Evolutionary conservation across 2,888 invertebrate genomes (phyloP), one percentile per base, ranked within the genome.

Genomic region (Drosophila histrio): DNA sequence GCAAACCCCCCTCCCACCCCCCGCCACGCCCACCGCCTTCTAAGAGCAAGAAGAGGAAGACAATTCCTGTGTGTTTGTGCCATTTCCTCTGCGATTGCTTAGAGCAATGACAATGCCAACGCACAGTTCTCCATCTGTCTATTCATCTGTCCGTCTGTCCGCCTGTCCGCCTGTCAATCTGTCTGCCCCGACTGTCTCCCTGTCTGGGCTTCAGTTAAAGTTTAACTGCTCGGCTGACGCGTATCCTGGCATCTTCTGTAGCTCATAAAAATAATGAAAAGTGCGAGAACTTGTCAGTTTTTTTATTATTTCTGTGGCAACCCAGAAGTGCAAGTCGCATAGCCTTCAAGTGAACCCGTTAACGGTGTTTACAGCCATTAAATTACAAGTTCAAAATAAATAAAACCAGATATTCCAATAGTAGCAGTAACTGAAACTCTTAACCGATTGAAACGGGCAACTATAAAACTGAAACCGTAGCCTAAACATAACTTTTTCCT

Each of bases 261-360:
- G 68, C 56, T 75, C 76, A 57, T 75, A 74, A 73, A 78, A 41
- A 30, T 41, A 53, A 53, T 53, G 39, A 60, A 47, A 67, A 73
- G 73, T 76, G 65, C 61, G 53, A 68, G 54, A 58, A 49, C 61
- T 65, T 69, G 64, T 60, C 65, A 74, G 58, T 36, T 38, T 26
- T 17, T 26, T 50, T 69, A 61, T 54, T 52, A 65, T 65, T 49
- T 24, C n/a, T 38, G 19, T 47, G 30, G n/a, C 9, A 34, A 47
- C 30, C 32, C 26, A 6, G n/a, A 15, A 9, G 13, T 22, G 22
- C 19, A 28, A 39, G n/a, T 28, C 28, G 13, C 24, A 24, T 13
- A 9, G 24, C 39, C 8, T 26, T 28, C 15, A 13, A 24, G 15
- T 24, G 4, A 24, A 4, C 22, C 22, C 24, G 8, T 41, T 24